These are phyloP conservation scores for Metellina segmentata DNA, from an alignment of 2,888 invertebrate species.

Conservation along the genomic window DNA sequence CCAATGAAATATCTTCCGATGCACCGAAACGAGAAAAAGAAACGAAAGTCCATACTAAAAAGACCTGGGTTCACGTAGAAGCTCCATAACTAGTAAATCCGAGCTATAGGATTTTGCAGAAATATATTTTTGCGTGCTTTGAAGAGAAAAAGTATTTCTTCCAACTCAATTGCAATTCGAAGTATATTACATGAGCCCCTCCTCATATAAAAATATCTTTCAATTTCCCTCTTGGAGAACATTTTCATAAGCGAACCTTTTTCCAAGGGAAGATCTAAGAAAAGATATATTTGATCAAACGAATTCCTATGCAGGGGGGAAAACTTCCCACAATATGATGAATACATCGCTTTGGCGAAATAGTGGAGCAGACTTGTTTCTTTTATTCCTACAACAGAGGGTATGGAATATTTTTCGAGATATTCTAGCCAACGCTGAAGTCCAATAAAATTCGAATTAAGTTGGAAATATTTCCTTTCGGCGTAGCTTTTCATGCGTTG, in stretches of 20 bases:
- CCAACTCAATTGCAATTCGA: background rate
- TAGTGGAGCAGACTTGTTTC: background rate
- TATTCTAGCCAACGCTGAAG: background rate
- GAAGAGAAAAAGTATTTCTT: background rate
- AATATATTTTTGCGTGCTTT: background rate
- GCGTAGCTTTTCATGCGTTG: background rate
- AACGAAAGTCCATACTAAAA: background rate
- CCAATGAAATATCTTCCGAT: background rate
- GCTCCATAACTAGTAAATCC: background rate
- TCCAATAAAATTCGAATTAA: constrained; percentile 1
- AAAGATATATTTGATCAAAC: constrained; percentile 1
- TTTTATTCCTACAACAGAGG: background rate
- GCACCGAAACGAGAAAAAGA: background rate
- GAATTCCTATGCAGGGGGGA: background rate
- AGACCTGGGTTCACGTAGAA: background rate
- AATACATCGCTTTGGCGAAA: background rate
- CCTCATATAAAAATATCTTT: background rate
- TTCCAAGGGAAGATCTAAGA: background rate
- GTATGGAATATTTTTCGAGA: background rate
- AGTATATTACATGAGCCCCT: background rate
- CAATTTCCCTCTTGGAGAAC: background rate
- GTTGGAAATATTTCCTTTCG: background rate
- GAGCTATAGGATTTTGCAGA: background rate
- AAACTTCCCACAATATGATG: background rate
- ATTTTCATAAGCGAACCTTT: background rate